Base-by-base conservation (phyloP, 1,140 invertebrate genomes). In the Diabrotica undecimpunctata region DNA sequence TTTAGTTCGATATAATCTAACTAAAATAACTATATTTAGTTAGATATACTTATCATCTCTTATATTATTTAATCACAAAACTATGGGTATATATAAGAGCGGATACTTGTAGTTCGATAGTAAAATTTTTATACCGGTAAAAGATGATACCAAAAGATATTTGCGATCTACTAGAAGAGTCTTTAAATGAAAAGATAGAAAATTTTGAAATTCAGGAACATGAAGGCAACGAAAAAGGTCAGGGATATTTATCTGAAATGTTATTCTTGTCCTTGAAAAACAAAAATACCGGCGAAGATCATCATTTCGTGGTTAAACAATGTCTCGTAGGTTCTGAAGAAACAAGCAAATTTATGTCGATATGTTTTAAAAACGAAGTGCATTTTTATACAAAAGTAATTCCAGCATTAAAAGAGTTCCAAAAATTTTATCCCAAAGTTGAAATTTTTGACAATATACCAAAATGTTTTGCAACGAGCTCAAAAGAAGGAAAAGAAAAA, bases 401-500 rank as follows among this genome's bases (percentile, higher is more conserved):
- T 35, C 61, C 61, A 9, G 13, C 12, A 8, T 62, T 38, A 6
- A 10, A 10, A n/a, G 37, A 61, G 8, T 3, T 53, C 11, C 39
- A 46, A 46, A 46, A 46, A 46, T 46, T 10, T 46, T 46, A 8
- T 12, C 11, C 5, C 10, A 13, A 35, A 52, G 10, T n/a, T 2
- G 71, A 78, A 36, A 72, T 74, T 62, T 75, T 62, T 36, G 35
- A 11, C 8, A 2, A 11, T 5, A 3, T 62, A 53, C 61, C 61
- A 12, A 62, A 39, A 54, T 62, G 61, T 62, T 62, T 36, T 5
- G 35, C 71, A 12, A 72, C 67, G 2, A 66, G 66, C 7, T 59
- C 25, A n/a, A 77, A 81, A 62, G 72, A 74, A 38, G 70, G 71
- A 5, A 68, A 80, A 55, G 81, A 84, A 74, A 76, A 80, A 54